Evolutionary conservation across 2,888 invertebrate genomes (phyloP).

Genomic region (Ctena decussata): DNA sequence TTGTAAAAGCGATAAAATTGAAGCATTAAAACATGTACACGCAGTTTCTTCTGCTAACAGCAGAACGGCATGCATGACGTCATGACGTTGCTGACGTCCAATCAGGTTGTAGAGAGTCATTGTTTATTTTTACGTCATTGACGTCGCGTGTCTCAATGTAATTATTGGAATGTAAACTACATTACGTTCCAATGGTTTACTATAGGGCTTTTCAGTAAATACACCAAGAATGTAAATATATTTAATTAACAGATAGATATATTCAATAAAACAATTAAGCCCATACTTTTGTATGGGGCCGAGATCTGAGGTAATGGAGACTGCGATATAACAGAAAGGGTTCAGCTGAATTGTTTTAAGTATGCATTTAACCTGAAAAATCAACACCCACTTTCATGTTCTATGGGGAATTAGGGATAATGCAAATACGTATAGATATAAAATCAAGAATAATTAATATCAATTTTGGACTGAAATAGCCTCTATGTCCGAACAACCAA

Average conservation of each 20-base stretch:
- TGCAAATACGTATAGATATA: background rate
- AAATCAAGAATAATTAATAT: background rate
- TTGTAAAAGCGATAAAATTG: no score
- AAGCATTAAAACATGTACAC: no score
- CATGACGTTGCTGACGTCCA: no score
- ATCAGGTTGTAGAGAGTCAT: no score
- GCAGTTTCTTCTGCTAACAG: no score
- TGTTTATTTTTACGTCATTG: no score
- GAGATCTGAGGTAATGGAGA: background rate
- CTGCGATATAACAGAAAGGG: background rate
- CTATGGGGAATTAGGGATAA: background rate
- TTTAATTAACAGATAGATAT: background rate
- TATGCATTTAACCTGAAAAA: background rate
- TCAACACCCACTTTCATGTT: background rate
- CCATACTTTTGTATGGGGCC: background rate
- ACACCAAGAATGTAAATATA: no score
- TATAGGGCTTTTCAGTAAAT: no score
- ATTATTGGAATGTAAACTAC: no score
- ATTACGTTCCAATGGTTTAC: no score
- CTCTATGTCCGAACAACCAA: background rate
- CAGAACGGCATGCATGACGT: no score
- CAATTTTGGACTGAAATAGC: background rate
- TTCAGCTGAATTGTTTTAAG: background rate
- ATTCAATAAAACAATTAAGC: background rate
- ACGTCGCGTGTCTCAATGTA: no score